phyloP scores from a whole-genome alignment of 1,140 invertebrate genomes.

The Nasonia longicornis region DNA sequence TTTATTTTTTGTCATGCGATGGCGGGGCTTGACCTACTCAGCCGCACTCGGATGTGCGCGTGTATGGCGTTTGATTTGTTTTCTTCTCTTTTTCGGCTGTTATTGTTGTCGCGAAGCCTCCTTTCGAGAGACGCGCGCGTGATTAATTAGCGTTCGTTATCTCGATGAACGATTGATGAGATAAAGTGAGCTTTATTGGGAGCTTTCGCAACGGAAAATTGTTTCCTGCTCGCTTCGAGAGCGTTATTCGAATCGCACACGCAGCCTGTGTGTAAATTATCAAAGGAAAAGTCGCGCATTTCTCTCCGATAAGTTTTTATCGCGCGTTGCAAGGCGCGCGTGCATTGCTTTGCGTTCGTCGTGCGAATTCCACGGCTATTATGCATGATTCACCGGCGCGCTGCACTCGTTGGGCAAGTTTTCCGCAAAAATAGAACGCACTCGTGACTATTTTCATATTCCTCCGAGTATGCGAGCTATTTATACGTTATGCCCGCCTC shows the following conservation, averaged over 20 bases:
- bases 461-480: background rate
- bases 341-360: background rate
- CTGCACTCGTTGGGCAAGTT: background rate
- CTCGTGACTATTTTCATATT: background rate
- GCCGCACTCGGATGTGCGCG: background rate
- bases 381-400: background rate
- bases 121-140: background rate
- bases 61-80: background rate
- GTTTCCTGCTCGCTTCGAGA: background rate
- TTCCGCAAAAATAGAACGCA: background rate
- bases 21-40: constrained; percentile 5
- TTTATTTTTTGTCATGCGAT: background rate
- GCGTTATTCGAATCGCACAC: background rate
- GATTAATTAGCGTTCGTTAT: background rate
- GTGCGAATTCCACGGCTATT: background rate
- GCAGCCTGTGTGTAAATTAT: background rate
- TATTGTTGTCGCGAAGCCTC: background rate
- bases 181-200: too few species aligned
- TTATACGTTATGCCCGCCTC: background rate
- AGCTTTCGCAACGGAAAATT: background rate
- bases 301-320: background rate
- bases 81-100: background rate
- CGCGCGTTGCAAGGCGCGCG: background rate
- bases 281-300: background rate
- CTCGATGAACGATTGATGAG: background rate